phyloP scores from a whole-genome alignment of 2,113 vertebrate genomes.

The Burhinus bistriatus region DNA sequence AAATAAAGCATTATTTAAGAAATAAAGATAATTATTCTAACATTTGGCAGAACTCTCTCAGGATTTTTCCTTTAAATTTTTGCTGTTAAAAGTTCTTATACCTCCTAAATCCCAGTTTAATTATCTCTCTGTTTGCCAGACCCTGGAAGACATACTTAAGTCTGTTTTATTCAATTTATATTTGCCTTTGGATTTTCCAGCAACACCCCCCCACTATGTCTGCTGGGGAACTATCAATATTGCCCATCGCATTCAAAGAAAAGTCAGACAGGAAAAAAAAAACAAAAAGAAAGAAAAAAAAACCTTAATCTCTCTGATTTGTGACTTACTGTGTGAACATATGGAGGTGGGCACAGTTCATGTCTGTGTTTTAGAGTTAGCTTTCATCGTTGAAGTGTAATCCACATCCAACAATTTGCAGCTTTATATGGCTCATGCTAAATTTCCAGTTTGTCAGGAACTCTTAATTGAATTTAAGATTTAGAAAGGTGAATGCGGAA shows the following conservation, averaged over 20 bases:
- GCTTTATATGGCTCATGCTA: background rate
- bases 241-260: background rate
- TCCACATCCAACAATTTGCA: background rate
- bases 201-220: background rate
- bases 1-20: background rate
- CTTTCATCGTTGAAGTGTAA: background rate
- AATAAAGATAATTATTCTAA: background rate
- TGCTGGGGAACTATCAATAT: background rate
- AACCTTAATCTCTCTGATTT: background rate
- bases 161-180: background rate
- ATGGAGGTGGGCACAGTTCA: background rate
- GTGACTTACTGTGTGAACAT: background rate
- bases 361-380: background rate
- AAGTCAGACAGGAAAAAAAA: background rate
- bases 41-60: background rate
- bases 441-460: background rate
- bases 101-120: constrained; percentile 21
- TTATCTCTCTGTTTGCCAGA: background rate
- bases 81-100: background rate
- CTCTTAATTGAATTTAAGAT: background rate
- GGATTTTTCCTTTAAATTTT: background rate
- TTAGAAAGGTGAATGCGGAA: background rate
- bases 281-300: background rate
- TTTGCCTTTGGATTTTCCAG: background rate
- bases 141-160: background rate